Conservation (phyloP, 2,888 invertebrate genomes). For the Pelosia muscerda region DNA sequence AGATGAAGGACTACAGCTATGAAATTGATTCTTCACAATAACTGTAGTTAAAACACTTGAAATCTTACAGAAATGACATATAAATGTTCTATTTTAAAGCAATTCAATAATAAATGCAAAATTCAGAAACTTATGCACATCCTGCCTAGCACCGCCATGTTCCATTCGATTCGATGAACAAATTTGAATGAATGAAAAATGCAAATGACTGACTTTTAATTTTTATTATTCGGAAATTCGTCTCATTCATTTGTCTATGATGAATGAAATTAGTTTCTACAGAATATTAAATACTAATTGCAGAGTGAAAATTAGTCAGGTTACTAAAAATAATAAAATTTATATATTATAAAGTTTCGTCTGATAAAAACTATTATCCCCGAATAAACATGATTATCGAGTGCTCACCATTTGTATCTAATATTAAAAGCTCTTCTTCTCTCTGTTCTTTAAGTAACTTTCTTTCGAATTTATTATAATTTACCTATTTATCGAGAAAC, state of each 20-base stretch:
- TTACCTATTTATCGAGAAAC: no score
- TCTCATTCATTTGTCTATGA: slow-evolving; percentile 31
- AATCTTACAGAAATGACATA: slow-evolving; percentile 56
- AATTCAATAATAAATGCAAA: slow-evolving; percentile 74
- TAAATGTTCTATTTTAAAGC: slow-evolving; percentile 60
- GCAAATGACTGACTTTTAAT: slow-evolving; percentile 37
- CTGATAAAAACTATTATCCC: no score
- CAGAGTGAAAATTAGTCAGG: no score
- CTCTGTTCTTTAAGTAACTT: no score
- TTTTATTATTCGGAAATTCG: slow-evolving; percentile 43
- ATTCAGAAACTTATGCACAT: slow-evolving; percentile 82
- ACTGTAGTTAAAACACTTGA: slow-evolving; percentile 54
- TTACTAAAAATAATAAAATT: no score
- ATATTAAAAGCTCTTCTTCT: no score
- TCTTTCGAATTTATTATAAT: no score
- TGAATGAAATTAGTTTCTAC: neutral
- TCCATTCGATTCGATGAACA: slow-evolving; percentile 73
- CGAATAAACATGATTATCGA: no score
- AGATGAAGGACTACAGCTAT: slow-evolving; percentile 53
- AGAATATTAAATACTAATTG: no score
- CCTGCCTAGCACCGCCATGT: slow-evolving; percentile 86
- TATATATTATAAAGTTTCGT: no score
- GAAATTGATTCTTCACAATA: slow-evolving; percentile 56
- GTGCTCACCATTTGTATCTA: no score
- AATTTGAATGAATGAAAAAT: slow-evolving; percentile 57